A percentile compares a stretch with the other conserved stretches of the same genome.
phyloP scores from a whole-genome alignment of 2,113 vertebrate species.

The Micronycteris hirsuta region DNA sequence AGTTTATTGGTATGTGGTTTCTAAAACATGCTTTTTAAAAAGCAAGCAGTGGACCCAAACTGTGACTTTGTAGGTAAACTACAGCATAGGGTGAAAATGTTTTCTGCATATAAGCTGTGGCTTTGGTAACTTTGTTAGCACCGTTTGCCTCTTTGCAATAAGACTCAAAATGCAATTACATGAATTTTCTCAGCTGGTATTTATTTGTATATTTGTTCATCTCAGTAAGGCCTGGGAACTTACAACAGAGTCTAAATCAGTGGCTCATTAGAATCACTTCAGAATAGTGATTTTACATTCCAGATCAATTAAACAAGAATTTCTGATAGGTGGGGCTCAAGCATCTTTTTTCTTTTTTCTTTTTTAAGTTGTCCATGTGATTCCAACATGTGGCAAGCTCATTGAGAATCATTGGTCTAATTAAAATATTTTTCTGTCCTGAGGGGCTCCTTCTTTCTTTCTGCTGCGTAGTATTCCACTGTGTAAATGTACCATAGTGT shows the following conservation, averaged over 20 bases:
- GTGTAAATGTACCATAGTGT: too few relatives aligned
- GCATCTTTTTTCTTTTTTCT: background rate
- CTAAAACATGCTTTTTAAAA: background rate
- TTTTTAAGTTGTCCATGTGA: background rate
- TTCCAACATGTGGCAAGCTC: background rate
- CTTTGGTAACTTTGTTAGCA: background rate
- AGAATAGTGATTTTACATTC: background rate
- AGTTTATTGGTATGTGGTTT: background rate
- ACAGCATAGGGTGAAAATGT: background rate
- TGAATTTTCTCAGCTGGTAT: background rate
- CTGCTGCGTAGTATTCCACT: too few relatives aligned
- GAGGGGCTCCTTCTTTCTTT: too few relatives aligned
- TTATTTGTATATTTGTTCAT: background rate
- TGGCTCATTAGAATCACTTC: background rate
- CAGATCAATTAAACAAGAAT: conserved; percentile 3
- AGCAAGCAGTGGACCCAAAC: background rate
- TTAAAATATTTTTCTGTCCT: conserved; percentile 50
- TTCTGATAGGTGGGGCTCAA: background rate
- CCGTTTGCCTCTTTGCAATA: background rate
- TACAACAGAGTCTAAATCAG: background rate
- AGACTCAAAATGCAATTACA: conserved; percentile 23
- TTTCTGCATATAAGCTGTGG: background rate
- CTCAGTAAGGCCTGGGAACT: background rate
- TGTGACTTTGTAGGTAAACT: background rate
- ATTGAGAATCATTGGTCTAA: conserved; percentile 40